These are phyloP conservation scores for Brotula barbata DNA, from an alignment of 2,797 vertebrate species.

Conservation along the genomic window DNA sequence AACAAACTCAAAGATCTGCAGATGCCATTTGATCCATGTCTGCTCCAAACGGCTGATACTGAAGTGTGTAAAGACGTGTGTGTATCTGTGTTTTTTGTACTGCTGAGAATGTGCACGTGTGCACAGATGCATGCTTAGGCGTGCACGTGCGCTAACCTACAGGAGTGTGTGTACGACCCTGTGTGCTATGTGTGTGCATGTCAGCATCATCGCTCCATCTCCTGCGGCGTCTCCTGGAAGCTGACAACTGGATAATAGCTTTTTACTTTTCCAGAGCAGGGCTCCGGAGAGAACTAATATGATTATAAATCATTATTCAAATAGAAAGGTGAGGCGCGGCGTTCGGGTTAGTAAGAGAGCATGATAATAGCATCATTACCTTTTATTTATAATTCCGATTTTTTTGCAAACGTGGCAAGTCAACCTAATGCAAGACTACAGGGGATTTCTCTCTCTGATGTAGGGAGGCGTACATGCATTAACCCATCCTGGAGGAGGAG, in stretches of 20 bases:
- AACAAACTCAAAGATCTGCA: slow-evolving; percentile 56
- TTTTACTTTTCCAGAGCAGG: slow-evolving; percentile 94
- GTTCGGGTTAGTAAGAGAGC: slow-evolving; percentile 84
- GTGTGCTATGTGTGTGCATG: slow-evolving; percentile 56
- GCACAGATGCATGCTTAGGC: slow-evolving; percentile 6
- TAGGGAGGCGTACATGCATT: slow-evolving; percentile 40
- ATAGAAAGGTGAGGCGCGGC: slow-evolving; percentile 87
- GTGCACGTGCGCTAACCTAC: too few relatives aligned
- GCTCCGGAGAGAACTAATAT: slow-evolving; percentile 88
- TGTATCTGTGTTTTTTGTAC: slow-evolving; percentile 19
- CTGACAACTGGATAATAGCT: slow-evolving; percentile 97
- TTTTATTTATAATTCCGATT: slow-evolving; percentile 81
- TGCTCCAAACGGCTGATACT: slow-evolving; percentile 35
- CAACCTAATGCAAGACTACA: slow-evolving; percentile 59
- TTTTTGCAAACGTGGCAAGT: slow-evolving; percentile 82
- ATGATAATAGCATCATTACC: slow-evolving; percentile 93
- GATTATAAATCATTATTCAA: slow-evolving; percentile 99
- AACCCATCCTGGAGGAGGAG: slow-evolving; percentile 22
- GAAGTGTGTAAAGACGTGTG: slow-evolving; percentile 47
- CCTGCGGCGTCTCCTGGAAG: slow-evolving; percentile 80
- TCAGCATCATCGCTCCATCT: slow-evolving; percentile 83
- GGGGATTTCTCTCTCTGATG: slow-evolving; percentile 48
- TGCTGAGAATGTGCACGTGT: slow-evolving; percentile 19
- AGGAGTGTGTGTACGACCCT: background rate
- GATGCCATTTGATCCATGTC: slow-evolving; percentile 68